A percentile compares a stretch with the other conserved stretches of the same genome.
These are phyloP conservation scores for Novumbra hubbsi DNA, from an alignment of 2,797 vertebrate species.

Conservation along the genomic window DNA sequence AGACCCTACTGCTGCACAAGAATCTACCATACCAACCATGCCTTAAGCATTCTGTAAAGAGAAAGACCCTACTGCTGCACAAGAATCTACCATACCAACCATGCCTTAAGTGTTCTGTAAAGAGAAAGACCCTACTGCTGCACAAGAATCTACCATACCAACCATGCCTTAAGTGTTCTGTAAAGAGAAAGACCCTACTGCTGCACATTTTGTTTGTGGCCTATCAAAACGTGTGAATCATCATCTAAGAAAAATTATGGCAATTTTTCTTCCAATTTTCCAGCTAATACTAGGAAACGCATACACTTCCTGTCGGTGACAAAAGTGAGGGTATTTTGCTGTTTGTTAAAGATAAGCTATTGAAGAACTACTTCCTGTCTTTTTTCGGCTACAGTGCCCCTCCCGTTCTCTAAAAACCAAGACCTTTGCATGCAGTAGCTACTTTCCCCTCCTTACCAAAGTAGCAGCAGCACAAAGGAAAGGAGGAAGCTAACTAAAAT, in stretches of 20 bases:
- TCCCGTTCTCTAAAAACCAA: conserved; percentile 56
- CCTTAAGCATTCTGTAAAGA: neutral
- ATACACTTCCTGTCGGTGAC: neutral
- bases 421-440: conserved; percentile 56
- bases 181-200: neutral
- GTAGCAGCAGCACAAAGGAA: conserved; percentile 61
- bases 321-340: neutral
- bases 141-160: neutral
- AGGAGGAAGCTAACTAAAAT: conserved; percentile 49
- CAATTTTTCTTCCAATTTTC: neutral
- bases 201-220: neutral
- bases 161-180: neutral
- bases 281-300: neutral
- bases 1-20: too few species aligned
- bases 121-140: neutral
- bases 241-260: neutral
- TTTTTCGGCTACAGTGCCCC: conserved; percentile 71
- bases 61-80: neutral
- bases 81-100: neutral
- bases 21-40: neutral
- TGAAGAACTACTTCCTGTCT: conserved; percentile 80
- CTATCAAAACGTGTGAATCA: neutral
- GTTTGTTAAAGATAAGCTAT: conserved; percentile 66
- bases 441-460: conserved; percentile 50
- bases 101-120: neutral